A percentile compares a stretch with the other conserved stretches of the same genome.
Conservation (phyloP, 2,113 vertebrate genomes). For the Melanotaenia duboulayi region DNA sequence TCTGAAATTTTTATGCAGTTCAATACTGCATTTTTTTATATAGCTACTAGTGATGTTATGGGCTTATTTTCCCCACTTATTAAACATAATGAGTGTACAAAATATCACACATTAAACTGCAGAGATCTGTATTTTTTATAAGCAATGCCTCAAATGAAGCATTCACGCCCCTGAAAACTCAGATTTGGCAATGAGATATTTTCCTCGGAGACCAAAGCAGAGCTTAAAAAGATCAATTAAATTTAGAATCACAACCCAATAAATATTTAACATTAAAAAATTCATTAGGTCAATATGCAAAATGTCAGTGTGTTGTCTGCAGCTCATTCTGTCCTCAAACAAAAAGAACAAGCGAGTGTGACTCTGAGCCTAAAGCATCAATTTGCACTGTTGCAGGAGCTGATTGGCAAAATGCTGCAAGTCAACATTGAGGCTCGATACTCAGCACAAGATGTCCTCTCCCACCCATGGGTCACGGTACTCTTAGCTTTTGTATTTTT, state of each 20-base stretch:
- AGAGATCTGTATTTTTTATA: no score
- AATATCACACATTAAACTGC: no score
- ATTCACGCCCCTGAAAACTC: no score
- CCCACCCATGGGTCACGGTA: conserved; percentile 96
- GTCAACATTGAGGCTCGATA: conserved; percentile 92
- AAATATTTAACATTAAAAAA: background rate
- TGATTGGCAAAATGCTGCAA: conserved; percentile 95
- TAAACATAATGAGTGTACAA: background rate
- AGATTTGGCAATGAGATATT: background rate
- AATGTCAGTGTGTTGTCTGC: background rate
- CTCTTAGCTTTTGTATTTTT: conserved; percentile 6
- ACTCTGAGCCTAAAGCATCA: background rate
- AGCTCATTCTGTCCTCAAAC: background rate
- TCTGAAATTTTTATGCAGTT: background rate
- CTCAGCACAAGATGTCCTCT: conserved; percentile 91
- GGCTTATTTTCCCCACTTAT: no score
- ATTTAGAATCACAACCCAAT: background rate
- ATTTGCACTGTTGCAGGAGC: conserved; percentile 81
- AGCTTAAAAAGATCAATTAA: background rate
- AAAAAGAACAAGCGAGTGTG: background rate
- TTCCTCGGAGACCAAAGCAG: background rate
- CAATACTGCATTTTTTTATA: background rate
- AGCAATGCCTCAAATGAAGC: background rate
- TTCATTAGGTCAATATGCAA: background rate
- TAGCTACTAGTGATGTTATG: background rate